These are phyloP conservation scores for Anarhynchus alexandrinus DNA, from an alignment of 2,113 vertebrate genomes.

Conservation along the genomic window DNA sequence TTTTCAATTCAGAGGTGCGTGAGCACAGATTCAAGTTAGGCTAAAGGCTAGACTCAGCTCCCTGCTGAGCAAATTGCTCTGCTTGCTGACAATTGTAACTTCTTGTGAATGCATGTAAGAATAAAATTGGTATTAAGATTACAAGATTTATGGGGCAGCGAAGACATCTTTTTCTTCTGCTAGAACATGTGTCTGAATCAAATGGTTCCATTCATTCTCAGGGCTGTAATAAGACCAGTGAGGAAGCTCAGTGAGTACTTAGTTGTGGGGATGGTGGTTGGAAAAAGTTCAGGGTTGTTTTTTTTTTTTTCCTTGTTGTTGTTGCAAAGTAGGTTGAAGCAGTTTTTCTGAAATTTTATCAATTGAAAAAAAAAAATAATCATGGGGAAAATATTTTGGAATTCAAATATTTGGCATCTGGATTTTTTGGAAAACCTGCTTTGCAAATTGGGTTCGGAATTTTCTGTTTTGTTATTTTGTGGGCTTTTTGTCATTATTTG, in stretches of 20 bases:
- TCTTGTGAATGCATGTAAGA: background rate
- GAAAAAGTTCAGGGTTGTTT: background rate
- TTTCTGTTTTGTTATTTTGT: background rate
- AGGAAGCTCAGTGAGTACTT: background rate
- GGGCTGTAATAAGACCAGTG: background rate
- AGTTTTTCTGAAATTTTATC: background rate
- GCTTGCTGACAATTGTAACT: constrained; percentile 16
- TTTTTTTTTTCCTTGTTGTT: background rate
- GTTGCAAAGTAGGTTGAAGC: background rate
- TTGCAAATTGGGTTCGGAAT: background rate
- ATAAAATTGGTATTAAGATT: constrained; percentile 28
- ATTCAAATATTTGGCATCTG: background rate
- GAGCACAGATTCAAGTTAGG: background rate
- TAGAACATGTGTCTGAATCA: background rate
- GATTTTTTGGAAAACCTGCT: background rate
- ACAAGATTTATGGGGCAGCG: constrained; percentile 1
- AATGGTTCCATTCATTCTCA: background rate
- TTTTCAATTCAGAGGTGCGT: background rate
- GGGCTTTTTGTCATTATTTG: background rate
- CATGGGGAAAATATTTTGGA: background rate
- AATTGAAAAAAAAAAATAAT: background rate
- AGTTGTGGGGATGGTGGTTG: background rate
- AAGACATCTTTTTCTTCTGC: background rate
- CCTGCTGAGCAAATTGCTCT: constrained; percentile 20
- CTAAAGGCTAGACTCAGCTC: background rate